Evolutionary conservation across 2,888 invertebrate species (phyloP), one percentile per base, ranked within the genome.

Genomic region (Pachycephus smyrnensis): DNA sequence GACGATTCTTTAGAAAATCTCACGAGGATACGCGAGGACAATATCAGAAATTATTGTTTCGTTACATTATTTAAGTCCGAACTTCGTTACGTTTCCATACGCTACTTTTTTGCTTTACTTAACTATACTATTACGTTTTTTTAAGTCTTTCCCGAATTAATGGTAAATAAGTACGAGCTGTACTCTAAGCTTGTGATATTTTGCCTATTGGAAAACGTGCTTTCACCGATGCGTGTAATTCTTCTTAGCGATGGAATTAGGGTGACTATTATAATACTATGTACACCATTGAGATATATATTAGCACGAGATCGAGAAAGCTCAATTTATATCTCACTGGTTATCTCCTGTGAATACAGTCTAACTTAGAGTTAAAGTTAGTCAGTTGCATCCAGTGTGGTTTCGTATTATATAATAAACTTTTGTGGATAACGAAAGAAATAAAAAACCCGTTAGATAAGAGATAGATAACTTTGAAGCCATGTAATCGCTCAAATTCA

Each of bases 401-500:
- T 78, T 83, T 73, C 81, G 80, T 82, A 80, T 81, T 79, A 81
- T 79, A 73, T 77, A 78, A 81, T 82, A 82, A 82, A 81, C 77
- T 73, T 81, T 71, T 77, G 80, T 80, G 77, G 79, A 82, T 78
- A 82, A 84, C 79, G 81, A 81, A 71, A 32, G 71, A 71, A 71
- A 75, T 68, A 23, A 77, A 73, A 73, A 82, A 82, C 81, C 79
- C 82, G 68, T 82, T 84, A 84, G 83, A 78, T 84, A 85, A 79
- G 80, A 85, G 84, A 81, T 82, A 83, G 82, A 81, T 83, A 85
- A 84, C 81, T 85, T 83, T 79, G 81, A 84, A 85, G 82, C 82
- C 83, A 85, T 89, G 83, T 87, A 88, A 88, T 86, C 88, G 88
- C 88, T 89, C 89, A 84, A 84, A 80, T 78, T 79, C 74, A 35